Evolutionary conservation across 1,140 invertebrate species (phyloP), one percentile per base, ranked within the genome.

Genomic region (Sitophilus oryzae): DNA sequence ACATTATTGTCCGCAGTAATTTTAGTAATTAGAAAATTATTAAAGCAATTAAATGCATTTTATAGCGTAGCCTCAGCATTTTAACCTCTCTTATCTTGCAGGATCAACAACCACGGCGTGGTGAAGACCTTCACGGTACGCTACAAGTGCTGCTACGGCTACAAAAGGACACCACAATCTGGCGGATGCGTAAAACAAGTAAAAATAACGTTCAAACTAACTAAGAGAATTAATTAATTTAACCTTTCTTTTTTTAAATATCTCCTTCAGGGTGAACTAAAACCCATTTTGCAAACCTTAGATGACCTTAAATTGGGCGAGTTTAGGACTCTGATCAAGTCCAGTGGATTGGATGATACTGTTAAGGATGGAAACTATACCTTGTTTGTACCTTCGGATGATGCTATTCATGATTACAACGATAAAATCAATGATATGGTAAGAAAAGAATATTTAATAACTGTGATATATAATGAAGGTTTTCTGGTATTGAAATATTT

Each of bases 101-200:
- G 79, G 59, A 69, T 77, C 19, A 77, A 76, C 55, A 74, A 76
- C 58, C 76, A 78, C 61, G 78, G 77, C 40, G 73, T 78, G 18
- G 73, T 76, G 58, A 80, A 79, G 66, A 81, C 78, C 15, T 64
- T 78, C 53, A 74, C 73, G 10, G 66, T 79, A 46, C 78, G 74
- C 38, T 79, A 81, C 47, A 78, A 80, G 63, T 83, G 81, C 59
- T 83, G 81, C 60, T 74, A 80, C 55, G 80, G 81, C 15, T 81
- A 73, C 67, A 67, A 72, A 48, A 71, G 77, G 50, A 65, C 72
- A 44, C 63, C 68, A 5, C 72, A 71, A 20, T 67, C 70, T 11
- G 60, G 70, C 61, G 69, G 71, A 55, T 76, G 78, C 66, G 59
- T 67, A 57, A 73, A 78, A 66, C 72, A 79, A 70, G 70, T 77